These are phyloP conservation scores for Palaemon carinicauda DNA, from an alignment of 1,140 invertebrate species.

Conservation along the genomic window DNA sequence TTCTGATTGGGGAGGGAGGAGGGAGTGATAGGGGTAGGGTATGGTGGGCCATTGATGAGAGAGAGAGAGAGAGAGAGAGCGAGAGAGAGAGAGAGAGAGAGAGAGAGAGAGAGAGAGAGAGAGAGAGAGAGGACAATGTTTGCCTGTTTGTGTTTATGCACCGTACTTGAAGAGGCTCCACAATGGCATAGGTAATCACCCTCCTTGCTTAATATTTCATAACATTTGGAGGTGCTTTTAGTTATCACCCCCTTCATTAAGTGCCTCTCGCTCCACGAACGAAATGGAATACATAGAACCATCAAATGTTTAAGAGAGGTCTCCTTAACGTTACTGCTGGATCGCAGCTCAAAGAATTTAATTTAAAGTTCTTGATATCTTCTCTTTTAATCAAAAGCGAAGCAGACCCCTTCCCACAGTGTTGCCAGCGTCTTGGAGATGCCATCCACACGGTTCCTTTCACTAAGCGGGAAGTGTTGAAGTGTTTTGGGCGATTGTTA, in stretches of 20 bases:
- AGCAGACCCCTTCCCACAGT: not conserved
- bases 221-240: too few relatives aligned
- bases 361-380: slow-evolving; percentile 10
- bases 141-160: not conserved
- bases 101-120: not conserved
- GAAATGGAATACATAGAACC: too few relatives aligned
- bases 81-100: not conserved
- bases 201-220: too few relatives aligned
- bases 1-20: not conserved
- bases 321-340: not conserved
- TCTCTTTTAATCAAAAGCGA: not conserved
- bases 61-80: not conserved
- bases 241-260: too few relatives aligned
- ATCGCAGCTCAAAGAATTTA: not conserved
- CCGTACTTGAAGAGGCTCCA: too few relatives aligned
- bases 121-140: not conserved
- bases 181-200: too few relatives aligned
- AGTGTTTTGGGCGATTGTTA: not conserved
- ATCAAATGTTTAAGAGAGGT: too few relatives aligned
- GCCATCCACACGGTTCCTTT: too few relatives aligned
- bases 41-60: too few relatives aligned
- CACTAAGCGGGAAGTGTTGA: not conserved
- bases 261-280: too few relatives aligned
- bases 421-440: not conserved
- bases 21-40: not conserved